Base-by-base conservation (phyloP, 2,113 vertebrate genomes). In the Pagrus major region DNA sequence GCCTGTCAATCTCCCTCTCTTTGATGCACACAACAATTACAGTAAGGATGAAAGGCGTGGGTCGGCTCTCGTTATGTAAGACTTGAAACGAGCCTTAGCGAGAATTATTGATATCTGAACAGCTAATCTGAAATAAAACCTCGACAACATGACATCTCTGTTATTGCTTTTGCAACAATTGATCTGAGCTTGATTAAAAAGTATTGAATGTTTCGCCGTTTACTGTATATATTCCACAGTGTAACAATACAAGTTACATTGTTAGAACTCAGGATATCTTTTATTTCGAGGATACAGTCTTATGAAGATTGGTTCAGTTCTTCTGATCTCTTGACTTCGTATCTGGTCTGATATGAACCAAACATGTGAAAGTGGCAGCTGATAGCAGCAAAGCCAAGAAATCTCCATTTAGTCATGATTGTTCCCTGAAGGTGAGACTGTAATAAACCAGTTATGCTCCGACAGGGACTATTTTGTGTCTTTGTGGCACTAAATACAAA, bases 11-110 rank as follows among this genome's bases (percentile, higher is more conserved):
- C 91, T 90, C 82, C 39, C 52, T 58, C 69, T 70, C 87, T 91
- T 91, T 93, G 86, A 91, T 89, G 87, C 84, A 82, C 85, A 85
- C 89, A 89, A 80, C 90, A 90, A 92, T 92, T 90, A 89, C 89
- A 90, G 86, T 84, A 79, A 60, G 85, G 83, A 88, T 87, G 86
- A 90, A 89, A 90, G 84, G 65, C 68, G 86, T 79, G 85, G 87
- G 87, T 75, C 72, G 76, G 76, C 78, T 72, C 71, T 71, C 72
- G 56, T 91, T 91, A 91, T 76, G 85, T 89, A 90, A 93, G 85
- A 86, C 76, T 71, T 41, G n/a, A 85, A 85, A 78, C 27, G 1
- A 87, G 81, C 85, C 78, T 65, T 27, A 27, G 55, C 8, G 16
- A 78, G 81, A 88, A 77, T 73, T 78, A 82, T 78, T 90, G 76